Percentiles rank a stretch among this genome's conserved stretches.
These are phyloP conservation scores for Mustela lutreola DNA, from an alignment of 2,113 vertebrate species.

Conservation along the genomic window DNA sequence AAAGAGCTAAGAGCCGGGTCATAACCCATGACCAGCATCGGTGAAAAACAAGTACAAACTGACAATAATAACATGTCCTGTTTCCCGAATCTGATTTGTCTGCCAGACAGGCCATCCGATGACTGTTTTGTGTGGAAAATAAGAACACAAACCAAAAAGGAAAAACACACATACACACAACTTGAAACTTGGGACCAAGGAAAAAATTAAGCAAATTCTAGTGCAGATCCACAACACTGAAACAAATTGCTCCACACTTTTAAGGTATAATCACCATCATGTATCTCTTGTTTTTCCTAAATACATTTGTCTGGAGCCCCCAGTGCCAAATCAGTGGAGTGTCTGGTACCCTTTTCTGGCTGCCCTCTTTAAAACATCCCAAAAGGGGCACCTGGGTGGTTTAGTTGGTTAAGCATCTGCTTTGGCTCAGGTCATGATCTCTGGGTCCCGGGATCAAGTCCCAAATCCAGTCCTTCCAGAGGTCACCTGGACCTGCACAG, in stretches of 20 bases:
- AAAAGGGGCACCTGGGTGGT: background rate
- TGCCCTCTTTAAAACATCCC: background rate
- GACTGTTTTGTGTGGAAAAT: conserved; percentile 51
- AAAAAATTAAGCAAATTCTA: conserved; percentile 14
- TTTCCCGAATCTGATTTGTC: background rate
- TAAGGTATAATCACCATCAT: background rate
- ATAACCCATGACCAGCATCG: background rate
- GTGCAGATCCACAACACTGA: background rate
- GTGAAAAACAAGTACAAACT: conserved; percentile 23
- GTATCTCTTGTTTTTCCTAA: background rate
- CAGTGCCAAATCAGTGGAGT: background rate
- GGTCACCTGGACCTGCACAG: background rate
- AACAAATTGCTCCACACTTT: background rate
- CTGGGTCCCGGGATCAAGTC: too few relatives aligned
- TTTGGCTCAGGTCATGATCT: too few relatives aligned
- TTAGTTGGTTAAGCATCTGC: too few relatives aligned
- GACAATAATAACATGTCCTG: background rate
- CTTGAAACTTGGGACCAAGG: background rate
- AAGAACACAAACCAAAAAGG: conserved; percentile 3
- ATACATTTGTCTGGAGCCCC: background rate
- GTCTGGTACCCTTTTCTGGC: background rate
- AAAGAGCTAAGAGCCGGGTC: background rate
- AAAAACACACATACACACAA: background rate
- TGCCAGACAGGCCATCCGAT: conserved; percentile 3
- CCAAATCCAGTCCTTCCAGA: background rate